A percentile compares a stretch with the other conserved stretches of the same genome.
These are phyloP conservation scores for Cephus sareptanus DNA, from an alignment of 2,888 invertebrate species.

Conservation along the genomic window DNA sequence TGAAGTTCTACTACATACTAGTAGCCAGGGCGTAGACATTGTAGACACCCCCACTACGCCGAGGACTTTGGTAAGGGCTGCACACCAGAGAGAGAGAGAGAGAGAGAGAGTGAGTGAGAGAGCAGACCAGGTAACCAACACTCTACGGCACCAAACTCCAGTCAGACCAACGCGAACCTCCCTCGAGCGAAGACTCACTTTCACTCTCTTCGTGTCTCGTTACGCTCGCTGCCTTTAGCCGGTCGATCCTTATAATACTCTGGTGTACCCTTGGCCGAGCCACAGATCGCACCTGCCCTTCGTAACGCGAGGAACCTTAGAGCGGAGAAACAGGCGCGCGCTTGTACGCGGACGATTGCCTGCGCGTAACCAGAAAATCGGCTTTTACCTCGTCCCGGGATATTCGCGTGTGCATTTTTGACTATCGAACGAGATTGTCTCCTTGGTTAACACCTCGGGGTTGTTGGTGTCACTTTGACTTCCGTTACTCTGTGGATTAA, in stretches of 20 bases:
- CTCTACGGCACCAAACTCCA: slow-evolving; percentile 58
- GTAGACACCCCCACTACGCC: slow-evolving; percentile 38
- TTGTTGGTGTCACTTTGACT: too few species aligned
- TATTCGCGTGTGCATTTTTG: background rate
- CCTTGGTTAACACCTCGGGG: too few species aligned
- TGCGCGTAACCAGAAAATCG: background rate
- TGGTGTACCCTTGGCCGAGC: slow-evolving; percentile 31
- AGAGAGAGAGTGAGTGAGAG: too few species aligned
- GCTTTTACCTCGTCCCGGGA: background rate
- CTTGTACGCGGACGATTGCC: background rate
- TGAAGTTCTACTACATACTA: slow-evolving; percentile 67
- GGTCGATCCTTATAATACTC: slow-evolving; percentile 35
- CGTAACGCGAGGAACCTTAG: slow-evolving; percentile 30
- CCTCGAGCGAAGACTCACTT: slow-evolving; percentile 66
- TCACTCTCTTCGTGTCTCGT: slow-evolving; percentile 53
- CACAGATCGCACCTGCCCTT: slow-evolving; percentile 46
- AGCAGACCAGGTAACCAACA: slow-evolving; percentile 58
- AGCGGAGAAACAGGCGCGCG: background rate
- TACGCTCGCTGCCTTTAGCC: slow-evolving; percentile 11
- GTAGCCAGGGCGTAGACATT: slow-evolving; percentile 70
- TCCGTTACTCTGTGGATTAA: background rate
- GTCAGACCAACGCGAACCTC: slow-evolving; percentile 66
- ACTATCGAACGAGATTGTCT: too few species aligned
- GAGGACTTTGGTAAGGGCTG: slow-evolving; percentile 54
- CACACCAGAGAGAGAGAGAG: slow-evolving; percentile 33